phyloP scores from a whole-genome alignment of 2,113 vertebrate species.

The Dicrurus megarhynchus region DNA sequence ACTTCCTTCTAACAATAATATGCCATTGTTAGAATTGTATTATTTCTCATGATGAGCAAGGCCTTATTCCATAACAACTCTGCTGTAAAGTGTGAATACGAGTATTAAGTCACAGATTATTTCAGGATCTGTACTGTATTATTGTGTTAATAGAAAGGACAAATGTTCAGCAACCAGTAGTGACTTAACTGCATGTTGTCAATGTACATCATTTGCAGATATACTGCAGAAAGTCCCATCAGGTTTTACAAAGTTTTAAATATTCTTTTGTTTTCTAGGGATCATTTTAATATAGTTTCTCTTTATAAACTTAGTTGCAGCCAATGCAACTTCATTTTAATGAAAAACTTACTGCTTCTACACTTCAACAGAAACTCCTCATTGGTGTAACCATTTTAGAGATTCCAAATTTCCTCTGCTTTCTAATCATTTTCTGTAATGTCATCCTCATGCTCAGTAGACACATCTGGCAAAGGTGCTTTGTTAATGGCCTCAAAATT shows the following conservation, averaged over 20 bases:
- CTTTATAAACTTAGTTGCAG: background rate
- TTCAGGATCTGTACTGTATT: background rate
- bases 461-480: background rate
- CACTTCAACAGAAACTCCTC: background rate
- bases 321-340: background rate
- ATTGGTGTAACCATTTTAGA: background rate
- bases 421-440: background rate
- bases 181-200: background rate
- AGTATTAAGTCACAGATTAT: background rate
- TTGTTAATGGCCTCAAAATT: background rate
- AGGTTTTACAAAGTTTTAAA: background rate
- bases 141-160: background rate
- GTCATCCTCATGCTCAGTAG: background rate
- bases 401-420: background rate
- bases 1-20: background rate
- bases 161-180: background rate
- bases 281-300: background rate
- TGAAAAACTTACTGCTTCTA: background rate
- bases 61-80: background rate
- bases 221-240: background rate
- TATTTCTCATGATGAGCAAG: conserved; percentile 7
- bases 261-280: background rate
- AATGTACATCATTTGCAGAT: background rate
- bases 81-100: background rate
- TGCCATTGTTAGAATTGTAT: background rate